Conservation (phyloP, 2,113 vertebrate genomes). For the Petroica traversi region DNA sequence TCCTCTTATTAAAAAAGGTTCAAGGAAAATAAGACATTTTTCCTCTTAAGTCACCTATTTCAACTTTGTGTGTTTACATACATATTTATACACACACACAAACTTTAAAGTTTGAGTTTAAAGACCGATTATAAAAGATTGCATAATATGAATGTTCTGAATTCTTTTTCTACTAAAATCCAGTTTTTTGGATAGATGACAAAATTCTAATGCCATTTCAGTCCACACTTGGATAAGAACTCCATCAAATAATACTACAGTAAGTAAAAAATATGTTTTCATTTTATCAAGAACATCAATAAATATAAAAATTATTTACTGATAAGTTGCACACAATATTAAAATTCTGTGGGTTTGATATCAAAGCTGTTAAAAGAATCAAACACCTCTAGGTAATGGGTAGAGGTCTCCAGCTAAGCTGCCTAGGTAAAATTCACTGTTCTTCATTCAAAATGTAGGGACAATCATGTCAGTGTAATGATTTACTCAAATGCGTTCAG, state of each 20-base stretch:
- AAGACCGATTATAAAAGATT: background rate
- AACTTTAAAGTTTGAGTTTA: background rate
- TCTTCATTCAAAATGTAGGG: background rate
- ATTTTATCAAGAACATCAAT: background rate
- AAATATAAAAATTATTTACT: background rate
- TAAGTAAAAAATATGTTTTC: background rate
- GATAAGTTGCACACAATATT: background rate
- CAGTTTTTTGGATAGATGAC: background rate
- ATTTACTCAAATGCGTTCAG: background rate
- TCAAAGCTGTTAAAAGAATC: background rate
- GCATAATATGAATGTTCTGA: background rate
- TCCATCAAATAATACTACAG: background rate
- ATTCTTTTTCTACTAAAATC: conserved; percentile 21
- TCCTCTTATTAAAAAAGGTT: background rate
- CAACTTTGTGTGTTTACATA: background rate
- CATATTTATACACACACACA: background rate
- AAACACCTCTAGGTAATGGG: background rate
- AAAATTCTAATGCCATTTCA: background rate
- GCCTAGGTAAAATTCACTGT: background rate
- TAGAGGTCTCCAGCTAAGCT: background rate
- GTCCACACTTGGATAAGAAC: background rate
- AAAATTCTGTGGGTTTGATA: background rate
- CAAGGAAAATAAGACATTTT: background rate
- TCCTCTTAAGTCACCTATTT: background rate
- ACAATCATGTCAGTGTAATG: background rate